Conservation (phyloP, 53 echinoderm and acorn worm species). For the Temnopleurus reevesii region DNA sequence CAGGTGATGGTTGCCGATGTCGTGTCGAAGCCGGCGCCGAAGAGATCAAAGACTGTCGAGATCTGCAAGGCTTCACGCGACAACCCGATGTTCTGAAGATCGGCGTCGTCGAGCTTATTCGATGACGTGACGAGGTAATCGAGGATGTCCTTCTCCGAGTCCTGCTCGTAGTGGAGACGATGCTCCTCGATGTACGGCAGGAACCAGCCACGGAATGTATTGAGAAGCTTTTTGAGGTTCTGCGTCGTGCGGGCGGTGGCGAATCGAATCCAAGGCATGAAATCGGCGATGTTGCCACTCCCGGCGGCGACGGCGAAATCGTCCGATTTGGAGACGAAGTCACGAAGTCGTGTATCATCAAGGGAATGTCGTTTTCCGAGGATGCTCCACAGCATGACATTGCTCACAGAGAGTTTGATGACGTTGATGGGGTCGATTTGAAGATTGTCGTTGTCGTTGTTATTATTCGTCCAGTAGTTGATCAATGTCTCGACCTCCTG, state of each 20-base stretch:
- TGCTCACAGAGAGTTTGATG: constrained; percentile 89
- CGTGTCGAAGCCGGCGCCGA: constrained; percentile 97
- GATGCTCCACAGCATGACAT: constrained; percentile 88
- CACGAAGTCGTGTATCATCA: constrained; percentile 73
- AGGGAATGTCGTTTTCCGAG: constrained; percentile 79
- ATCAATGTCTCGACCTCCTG: constrained; percentile 77
- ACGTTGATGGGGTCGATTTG: constrained; percentile 72
- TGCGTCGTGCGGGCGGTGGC: constrained; percentile 71
- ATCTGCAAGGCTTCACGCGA: constrained; percentile 74
- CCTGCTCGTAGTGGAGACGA: constrained; percentile 66
- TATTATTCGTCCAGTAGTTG: constrained; percentile 78
- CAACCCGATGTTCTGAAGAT: constrained; percentile 69
- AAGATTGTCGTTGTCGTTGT: constrained; percentile 59
- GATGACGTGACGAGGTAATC: constrained; percentile 79
- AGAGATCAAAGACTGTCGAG: constrained; percentile 85
- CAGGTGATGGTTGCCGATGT: constrained; percentile 80
- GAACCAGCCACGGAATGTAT: constrained; percentile 82
- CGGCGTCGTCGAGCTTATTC: constrained; percentile 68
- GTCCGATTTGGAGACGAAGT: constrained; percentile 78
- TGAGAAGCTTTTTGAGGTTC: constrained; percentile 68
- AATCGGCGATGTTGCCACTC: constrained; percentile 82
- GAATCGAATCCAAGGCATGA: constrained; percentile 89
- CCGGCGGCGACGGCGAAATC: constrained; percentile 75
- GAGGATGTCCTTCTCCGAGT: constrained; percentile 80
- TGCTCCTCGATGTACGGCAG: constrained; percentile 77